Conservation (phyloP, 2,113 vertebrate species). For the Syngnathus scovelli region DNA sequence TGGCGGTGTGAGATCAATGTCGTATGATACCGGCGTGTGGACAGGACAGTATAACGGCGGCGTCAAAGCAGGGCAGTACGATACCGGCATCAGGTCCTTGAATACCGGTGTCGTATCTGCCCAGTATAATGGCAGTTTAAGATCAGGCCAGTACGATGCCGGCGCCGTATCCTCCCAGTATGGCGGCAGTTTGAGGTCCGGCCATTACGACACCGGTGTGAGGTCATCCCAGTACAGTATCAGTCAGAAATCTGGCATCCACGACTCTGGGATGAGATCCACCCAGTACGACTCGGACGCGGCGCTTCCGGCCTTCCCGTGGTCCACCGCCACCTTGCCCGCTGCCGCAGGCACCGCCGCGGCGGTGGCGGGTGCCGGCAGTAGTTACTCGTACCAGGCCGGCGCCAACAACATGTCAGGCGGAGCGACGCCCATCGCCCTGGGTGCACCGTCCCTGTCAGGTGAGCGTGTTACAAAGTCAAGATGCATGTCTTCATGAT, state of each 20-base stretch:
- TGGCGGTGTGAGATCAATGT: slow-evolving; percentile 5
- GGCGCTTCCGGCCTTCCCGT: slow-evolving; percentile 48
- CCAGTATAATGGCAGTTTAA: slow-evolving; percentile 3
- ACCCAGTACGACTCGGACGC: slow-evolving; percentile 30
- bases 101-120: background rate
- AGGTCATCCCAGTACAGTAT: slow-evolving; percentile 50
- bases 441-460: slow-evolving; percentile 54
- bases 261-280: slow-evolving; percentile 12
- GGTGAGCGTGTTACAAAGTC: slow-evolving; percentile 35
- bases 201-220: slow-evolving; percentile 23
- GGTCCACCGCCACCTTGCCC: slow-evolving; percentile 61
- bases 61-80: slow-evolving; percentile 17
- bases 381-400: slow-evolving; percentile 50
- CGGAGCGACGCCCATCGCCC: slow-evolving; percentile 6
- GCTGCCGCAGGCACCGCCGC: slow-evolving; percentile 19
- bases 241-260: slow-evolving; percentile 22
- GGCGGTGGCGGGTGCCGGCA: slow-evolving; percentile 16
- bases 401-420: slow-evolving; percentile 59
- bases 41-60: slow-evolving; percentile 28
- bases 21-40: slow-evolving; percentile 14
- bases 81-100: slow-evolving; percentile 6
- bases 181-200: slow-evolving; percentile 17
- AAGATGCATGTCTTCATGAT: too few relatives aligned
- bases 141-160: slow-evolving; percentile 35
- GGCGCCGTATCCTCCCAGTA: slow-evolving; percentile 16